A percentile compares a stretch with the other conserved stretches of the same genome.
phyloP scores from a whole-genome alignment of 2,797 vertebrate genomes.

The Vespertilio murinus region DNA sequence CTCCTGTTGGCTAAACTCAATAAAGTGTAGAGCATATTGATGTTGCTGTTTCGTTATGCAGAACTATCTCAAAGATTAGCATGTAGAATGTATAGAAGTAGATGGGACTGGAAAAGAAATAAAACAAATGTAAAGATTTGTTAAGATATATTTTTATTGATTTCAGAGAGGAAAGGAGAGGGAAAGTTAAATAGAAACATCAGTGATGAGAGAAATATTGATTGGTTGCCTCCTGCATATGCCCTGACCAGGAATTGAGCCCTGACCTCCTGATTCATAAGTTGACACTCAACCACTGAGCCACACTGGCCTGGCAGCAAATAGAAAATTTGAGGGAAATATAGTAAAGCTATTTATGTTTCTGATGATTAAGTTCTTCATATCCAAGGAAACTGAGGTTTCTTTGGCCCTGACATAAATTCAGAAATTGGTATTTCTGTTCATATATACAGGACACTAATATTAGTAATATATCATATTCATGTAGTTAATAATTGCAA shows the following conservation, averaged over 20 bases:
- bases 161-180: too few relatives aligned
- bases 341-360: background rate
- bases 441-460: background rate
- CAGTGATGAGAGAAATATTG: too few relatives aligned
- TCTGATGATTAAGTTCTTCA: background rate
- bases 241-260: too few relatives aligned
- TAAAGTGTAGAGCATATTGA: background rate
- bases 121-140: background rate
- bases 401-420: background rate
- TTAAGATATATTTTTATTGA: too few relatives aligned
- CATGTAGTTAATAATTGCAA: background rate
- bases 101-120: background rate
- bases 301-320: background rate
- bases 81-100: background rate
- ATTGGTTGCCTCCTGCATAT: too few relatives aligned
- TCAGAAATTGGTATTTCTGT: slow-evolving; percentile 7
- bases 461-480: background rate
- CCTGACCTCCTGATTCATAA: too few relatives aligned
- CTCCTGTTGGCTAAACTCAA: background rate
- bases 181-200: too few relatives aligned
- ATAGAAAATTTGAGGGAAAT: background rate
- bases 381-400: background rate
- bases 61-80: background rate
- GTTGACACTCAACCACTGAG: too few relatives aligned
- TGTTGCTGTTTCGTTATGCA: background rate